These are phyloP conservation scores for Slavum lentiscoides DNA, from an alignment of 2,888 invertebrate species.

Conservation along the genomic window DNA sequence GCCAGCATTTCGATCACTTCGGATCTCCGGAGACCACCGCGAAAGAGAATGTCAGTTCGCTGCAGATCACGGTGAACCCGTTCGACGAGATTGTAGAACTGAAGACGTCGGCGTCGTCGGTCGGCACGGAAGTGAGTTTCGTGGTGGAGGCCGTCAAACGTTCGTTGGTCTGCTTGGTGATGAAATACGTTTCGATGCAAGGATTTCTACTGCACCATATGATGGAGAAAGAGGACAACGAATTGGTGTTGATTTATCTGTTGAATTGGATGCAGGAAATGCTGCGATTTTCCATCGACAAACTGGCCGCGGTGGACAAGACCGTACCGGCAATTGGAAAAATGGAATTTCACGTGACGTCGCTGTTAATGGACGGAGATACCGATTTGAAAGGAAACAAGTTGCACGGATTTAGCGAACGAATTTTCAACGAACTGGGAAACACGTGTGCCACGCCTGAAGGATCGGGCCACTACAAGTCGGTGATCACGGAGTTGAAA, in stretches of 20 bases:
- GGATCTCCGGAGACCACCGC: background rate
- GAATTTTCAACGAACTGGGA: background rate
- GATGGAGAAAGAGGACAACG: accelerated
- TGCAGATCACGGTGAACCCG: background rate
- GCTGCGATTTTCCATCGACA: background rate
- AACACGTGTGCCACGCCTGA: background rate
- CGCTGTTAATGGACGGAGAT: background rate
- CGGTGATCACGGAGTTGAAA: background rate
- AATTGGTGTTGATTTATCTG: accelerated
- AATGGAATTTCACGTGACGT: background rate
- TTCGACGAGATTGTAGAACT: background rate
- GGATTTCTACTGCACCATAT: background rate
- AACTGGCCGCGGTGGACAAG: background rate
- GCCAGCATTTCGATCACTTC: background rate
- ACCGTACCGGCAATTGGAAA: accelerated
- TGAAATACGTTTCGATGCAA: background rate
- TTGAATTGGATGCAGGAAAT: background rate
- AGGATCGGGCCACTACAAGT: background rate
- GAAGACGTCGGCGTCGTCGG: background rate
- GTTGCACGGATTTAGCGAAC: no score
- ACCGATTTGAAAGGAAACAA: background rate
- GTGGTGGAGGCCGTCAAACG: background rate
- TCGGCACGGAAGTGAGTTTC: background rate
- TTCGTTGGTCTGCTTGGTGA: background rate
- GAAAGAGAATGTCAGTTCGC: background rate